A percentile compares a stretch with the other conserved stretches of the same genome.
phyloP scores from a whole-genome alignment of 2,797 vertebrate species.

The Lutjanus campechanus region DNA sequence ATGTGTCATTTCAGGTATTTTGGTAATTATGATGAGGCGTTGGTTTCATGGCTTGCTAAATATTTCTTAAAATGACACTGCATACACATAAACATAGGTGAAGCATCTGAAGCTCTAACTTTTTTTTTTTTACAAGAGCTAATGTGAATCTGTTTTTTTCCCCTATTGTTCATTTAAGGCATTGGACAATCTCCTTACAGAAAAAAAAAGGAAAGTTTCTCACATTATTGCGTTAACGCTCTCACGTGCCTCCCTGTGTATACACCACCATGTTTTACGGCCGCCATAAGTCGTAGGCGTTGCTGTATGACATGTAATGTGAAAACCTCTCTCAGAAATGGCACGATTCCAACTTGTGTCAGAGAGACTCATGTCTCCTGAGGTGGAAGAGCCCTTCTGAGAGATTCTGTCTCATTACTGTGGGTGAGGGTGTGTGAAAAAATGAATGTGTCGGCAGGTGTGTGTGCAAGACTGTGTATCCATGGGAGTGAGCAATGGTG shows the following conservation, averaged over 20 bases:
- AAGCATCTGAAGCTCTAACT: not conserved
- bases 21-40: constrained; percentile 14
- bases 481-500: not conserved
- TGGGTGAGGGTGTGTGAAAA: constrained; percentile 10
- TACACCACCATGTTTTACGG: constrained; percentile 19
- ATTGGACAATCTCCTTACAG: not conserved
- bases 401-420: constrained; percentile 28
- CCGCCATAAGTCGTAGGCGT: constrained; percentile 16
- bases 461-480: not conserved
- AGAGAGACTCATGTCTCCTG: not conserved
- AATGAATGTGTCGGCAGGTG: not conserved
- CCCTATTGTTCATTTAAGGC: not conserved
- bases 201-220: not conserved
- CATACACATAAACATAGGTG: not conserved
- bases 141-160: not conserved
- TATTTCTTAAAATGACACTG: not conserved
- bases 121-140: not conserved
- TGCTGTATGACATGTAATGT: constrained; percentile 6
- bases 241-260: constrained; percentile 11
- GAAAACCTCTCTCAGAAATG: constrained; percentile 29
- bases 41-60: constrained; percentile 13
- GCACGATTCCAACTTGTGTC: constrained; percentile 2
- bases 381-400: constrained; percentile 12
- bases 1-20: constrained; percentile 34
- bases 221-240: constrained; percentile 13